Percentiles rank a stretch among this genome's conserved stretches.
These are phyloP conservation scores for Habropoda laboriosa DNA, from an alignment of 1,140 invertebrate species.

Conservation along the genomic window DNA sequence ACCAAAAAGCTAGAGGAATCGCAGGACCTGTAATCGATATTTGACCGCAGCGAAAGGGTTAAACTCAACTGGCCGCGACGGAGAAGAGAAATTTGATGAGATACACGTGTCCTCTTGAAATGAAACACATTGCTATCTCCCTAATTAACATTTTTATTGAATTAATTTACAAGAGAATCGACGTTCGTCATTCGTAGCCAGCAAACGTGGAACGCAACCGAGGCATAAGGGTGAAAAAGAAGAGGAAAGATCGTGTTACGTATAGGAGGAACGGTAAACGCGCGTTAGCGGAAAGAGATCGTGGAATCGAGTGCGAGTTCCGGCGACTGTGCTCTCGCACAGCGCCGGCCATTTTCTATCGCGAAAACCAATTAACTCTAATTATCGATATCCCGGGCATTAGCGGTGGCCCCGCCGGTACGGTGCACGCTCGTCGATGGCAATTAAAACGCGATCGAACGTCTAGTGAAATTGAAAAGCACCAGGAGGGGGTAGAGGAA, in stretches of 20 bases:
- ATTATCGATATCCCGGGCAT: conserved; percentile 47
- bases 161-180: conserved; percentile 51
- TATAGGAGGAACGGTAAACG: conserved; percentile 2
- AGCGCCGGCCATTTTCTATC: conserved; percentile 36
- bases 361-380: conserved; percentile 48
- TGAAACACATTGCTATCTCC: neutral
- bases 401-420: neutral
- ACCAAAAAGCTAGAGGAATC: too few species aligned
- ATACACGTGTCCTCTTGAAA: conserved; percentile 21
- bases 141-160: conserved; percentile 47
- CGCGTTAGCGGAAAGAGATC: neutral
- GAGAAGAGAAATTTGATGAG: conserved; percentile 16
- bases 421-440: conserved; percentile 18
- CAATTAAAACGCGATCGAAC: conserved; percentile 46
- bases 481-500: too few species aligned
- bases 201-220: neutral
- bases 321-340: conserved; percentile 5
- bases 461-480: conserved; percentile 8
- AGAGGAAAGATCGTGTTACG: neutral
- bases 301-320: conserved; percentile 23
- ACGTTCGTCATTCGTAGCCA: conserved; percentile 22
- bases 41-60: too few species aligned
- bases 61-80: neutral
- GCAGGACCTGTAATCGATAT: too few species aligned
- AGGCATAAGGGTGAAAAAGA: neutral